Base-by-base conservation (phyloP, 2,888 invertebrate species). In the Agrochola lychnidis region DNA sequence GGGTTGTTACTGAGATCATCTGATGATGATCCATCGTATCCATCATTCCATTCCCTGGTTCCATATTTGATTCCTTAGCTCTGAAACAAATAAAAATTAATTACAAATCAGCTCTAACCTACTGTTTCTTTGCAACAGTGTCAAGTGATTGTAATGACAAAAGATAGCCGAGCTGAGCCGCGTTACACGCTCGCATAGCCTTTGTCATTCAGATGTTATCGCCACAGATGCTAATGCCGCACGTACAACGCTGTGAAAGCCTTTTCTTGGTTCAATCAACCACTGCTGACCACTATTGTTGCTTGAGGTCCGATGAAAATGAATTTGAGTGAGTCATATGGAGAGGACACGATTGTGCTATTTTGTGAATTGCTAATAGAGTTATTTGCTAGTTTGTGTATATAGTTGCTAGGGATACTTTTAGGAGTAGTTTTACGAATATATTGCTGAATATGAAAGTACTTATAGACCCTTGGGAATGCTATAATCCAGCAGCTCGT, bases 151-250 rank as follows among this genome's bases (percentile, higher is more conserved):
- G 89, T 89, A 91, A 92, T 91, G 89, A 93, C 93, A 93, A 93
- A 90, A 88, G 87, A 84, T 72, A 84, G 89, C 76, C 76, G 75
- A 87, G 89, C 85, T 88, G 87, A 92, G 92, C 92, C 94, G 93
- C 94, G 94, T 95, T 92, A 94, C 94, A 94, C 94, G 94, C 92
- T 91, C 90, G 89, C 84, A 79, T 79, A 80, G 76, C 78, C 89
- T 90, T 94, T 94, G 94, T 94, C 91, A 94, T 94, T 93, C 84
- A 93, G 91, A 95, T 93, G 86, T 87, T 92, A 93, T 93, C 92
- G 91, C 92, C 88, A 91, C 90, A 91, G 91, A 93, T 91, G 90
- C 81, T 92, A 92, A 94, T 93, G 86, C 61, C 59, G 71, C 82
- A 85, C 87, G 85, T 83, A 87, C 82, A 90, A 79, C 89, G 89